phyloP scores from a whole-genome alignment of 2,888 invertebrate species.

The Tipula lateralis region DNA sequence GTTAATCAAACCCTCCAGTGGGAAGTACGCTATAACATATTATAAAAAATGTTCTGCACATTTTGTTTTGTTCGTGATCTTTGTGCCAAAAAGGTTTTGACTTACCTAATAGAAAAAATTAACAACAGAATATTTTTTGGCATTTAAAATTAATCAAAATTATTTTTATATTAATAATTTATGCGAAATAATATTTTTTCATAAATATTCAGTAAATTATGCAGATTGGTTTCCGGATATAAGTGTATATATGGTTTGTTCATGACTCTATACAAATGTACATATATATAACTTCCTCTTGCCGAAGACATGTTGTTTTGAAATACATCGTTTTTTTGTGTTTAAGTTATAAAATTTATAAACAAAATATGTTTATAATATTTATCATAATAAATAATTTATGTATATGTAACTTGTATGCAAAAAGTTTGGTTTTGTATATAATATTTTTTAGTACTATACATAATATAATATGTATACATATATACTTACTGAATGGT shows the following conservation, averaged over 20 bases:
- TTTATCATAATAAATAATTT: neutral
- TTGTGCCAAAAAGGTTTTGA: neutral
- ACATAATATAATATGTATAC: neutral
- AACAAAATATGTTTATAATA: neutral
- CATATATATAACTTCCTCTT: neutral
- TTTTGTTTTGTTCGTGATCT: neutral
- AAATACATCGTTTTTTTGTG: neutral
- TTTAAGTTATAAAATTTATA: neutral
- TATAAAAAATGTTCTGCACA: neutral
- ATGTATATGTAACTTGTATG: neutral
- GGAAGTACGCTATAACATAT: neutral
- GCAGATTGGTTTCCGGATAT: neutral
- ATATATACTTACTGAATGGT: neutral
- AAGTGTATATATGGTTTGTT: neutral
- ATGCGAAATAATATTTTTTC: neutral
- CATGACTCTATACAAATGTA: too few species aligned
- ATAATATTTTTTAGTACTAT: too few species aligned
- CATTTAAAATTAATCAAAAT: neutral
- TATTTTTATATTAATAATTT: neutral
- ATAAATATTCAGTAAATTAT: neutral
- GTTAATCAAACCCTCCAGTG: neutral
- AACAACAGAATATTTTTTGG: neutral
- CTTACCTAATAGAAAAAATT: neutral
- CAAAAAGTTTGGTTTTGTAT: neutral
- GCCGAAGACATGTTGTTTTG: neutral